Conservation (phyloP, 2,113 vertebrate genomes). For the Gadus macrocephalus region DNA sequence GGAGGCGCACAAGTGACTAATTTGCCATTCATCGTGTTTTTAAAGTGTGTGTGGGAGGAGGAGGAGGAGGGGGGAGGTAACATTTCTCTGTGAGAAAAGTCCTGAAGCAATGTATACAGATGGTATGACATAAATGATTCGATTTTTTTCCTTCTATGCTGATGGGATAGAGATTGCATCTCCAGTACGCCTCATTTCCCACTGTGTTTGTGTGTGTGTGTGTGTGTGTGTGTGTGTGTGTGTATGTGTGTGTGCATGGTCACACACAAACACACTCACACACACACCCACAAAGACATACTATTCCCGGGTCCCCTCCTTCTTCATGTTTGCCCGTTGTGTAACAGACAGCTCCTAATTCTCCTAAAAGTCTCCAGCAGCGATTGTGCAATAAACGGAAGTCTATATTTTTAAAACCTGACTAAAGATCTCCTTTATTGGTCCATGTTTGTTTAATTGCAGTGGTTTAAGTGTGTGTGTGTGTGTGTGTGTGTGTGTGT, state of each 20-base stretch:
- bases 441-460: not conserved
- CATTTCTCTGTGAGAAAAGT: not conserved
- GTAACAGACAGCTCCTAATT: conserved; percentile 67
- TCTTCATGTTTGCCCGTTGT: conserved; percentile 36
- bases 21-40: not conserved
- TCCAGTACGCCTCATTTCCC: conserved; percentile 34
- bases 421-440: conserved; percentile 22
- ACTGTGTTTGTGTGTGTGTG: conserved; percentile 7
- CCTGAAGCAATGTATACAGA: not conserved
- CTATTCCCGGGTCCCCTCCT: conserved; percentile 35
- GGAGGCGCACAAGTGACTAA: not conserved
- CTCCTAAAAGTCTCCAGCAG: conserved; percentile 67
- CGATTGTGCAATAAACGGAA: conserved; percentile 79
- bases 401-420: conserved; percentile 74
- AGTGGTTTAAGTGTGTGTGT: not conserved
- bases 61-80: not conserved
- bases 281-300: conserved; percentile 21
- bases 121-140: conserved; percentile 27
- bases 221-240: not conserved
- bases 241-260: not conserved
- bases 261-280: conserved; percentile 3
- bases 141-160: conserved; percentile 30
- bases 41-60: conserved; percentile 20
- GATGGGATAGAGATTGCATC: conserved; percentile 17
- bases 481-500: no score